Evolutionary conservation across 2,113 vertebrate species (phyloP).

Genomic region (Dipodomys stephensi): DNA sequence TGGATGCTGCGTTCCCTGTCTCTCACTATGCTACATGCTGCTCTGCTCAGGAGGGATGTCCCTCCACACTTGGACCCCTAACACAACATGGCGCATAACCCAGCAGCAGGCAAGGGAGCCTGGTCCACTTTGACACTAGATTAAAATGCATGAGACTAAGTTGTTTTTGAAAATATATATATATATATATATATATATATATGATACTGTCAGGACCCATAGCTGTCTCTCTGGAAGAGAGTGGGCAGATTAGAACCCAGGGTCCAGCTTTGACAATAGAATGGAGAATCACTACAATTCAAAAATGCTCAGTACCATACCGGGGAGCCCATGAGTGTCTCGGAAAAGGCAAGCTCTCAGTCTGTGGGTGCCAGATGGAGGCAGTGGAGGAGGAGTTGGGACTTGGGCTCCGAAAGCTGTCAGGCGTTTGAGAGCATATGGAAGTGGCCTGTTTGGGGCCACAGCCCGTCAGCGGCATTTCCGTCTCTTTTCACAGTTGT

Average conservation of each 20-base stretch:
- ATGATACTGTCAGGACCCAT: neutral
- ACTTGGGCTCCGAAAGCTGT: conserved; percentile 78
- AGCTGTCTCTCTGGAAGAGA: neutral
- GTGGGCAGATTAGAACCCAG: neutral
- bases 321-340: conserved; percentile 57
- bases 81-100: neutral
- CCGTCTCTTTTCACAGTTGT: conserved; percentile 60
- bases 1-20: neutral
- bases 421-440: conserved; percentile 74
- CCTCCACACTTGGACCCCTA: neutral
- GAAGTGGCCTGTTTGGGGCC: conserved; percentile 71
- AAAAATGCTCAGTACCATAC: conserved; percentile 22
- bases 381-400: conserved; percentile 67
- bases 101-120: neutral
- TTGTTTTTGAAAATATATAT: conserved; percentile 20
- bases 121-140: neutral
- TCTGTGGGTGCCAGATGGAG: conserved; percentile 75
- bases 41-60: neutral
- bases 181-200: neutral
- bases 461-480: conserved; percentile 48
- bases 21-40: neutral
- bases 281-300: conserved; percentile 55
- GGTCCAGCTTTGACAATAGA: conserved; percentile 63
- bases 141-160: neutral
- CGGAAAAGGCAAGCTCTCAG: conserved; percentile 72